Conservation (phyloP, 2,113 vertebrate species). For the Nothobranchius furzeri region DNA sequence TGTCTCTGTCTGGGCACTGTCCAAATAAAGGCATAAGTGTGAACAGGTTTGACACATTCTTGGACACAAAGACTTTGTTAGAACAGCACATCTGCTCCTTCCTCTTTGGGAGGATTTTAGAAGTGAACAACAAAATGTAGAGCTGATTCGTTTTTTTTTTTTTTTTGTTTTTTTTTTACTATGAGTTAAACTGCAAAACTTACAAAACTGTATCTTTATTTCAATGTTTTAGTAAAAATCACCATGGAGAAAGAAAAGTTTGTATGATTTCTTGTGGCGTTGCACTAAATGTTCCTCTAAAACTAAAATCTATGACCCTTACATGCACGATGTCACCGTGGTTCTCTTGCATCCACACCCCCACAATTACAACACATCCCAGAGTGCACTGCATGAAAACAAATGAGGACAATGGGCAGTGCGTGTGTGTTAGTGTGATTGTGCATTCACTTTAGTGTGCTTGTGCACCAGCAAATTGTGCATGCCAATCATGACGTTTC, state of each 20-base stretch:
- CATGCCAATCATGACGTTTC: constrained; percentile 65
- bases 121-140: not conserved
- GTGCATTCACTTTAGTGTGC: constrained; percentile 10
- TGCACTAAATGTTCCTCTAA: not conserved
- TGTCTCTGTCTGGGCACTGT: constrained; percentile 37
- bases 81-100: constrained; percentile 36
- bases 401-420: constrained; percentile 36
- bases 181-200: not conserved
- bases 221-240: no score
- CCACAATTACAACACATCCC: constrained; percentile 10
- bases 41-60: constrained; percentile 58
- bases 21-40: constrained; percentile 56
- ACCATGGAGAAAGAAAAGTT: not conserved
- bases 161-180: no score
- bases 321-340: not conserved
- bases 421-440: not conserved
- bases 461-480: constrained; percentile 52
- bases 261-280: not conserved
- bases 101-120: not conserved
- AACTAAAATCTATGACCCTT: not conserved
- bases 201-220: no score
- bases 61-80: constrained; percentile 30
- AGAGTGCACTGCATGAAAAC: constrained; percentile 60
- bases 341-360: constrained; percentile 4
- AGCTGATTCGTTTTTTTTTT: not conserved